Evolutionary conservation across 1,140 invertebrate genomes (phyloP), one percentile per base, ranked within the genome.

Genomic region (Yoshiicerus persimilis): DNA sequence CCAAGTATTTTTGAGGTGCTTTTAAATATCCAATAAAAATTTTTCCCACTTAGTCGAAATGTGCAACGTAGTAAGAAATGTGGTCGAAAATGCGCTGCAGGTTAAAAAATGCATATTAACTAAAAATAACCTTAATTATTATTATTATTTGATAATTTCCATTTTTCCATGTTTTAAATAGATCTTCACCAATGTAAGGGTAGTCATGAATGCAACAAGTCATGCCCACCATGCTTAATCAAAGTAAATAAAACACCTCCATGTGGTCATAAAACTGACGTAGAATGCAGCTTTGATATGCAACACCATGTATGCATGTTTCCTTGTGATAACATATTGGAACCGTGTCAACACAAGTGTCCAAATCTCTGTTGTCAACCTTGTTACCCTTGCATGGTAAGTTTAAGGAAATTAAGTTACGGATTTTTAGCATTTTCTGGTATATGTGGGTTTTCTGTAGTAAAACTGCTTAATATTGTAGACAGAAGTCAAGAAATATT

Each of bases 381-480:
- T 32, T 91, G 90, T 90, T 56, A 36, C 16, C 89, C 90, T 27
- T 91, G 90, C 66, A 13, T 88, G 32, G 89, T 90, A n/a, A n/a
- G n/a, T n/a, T n/a, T n/a, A n/a, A n/a, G n/a, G n/a, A n/a, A n/a
- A n/a, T n/a, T n/a, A n/a, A n/a, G n/a, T n/a, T n/a, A n/a, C n/a
- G n/a, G n/a, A n/a, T n/a, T n/a, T n/a, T n/a, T n/a, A n/a, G n/a
- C n/a, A n/a, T n/a, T n/a, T n/a, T n/a, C n/a, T n/a, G n/a, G n/a
- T n/a, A n/a, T n/a, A n/a, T n/a, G n/a, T n/a, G n/a, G n/a, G n/a
- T n/a, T n/a, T n/a, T n/a, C n/a, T n/a, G n/a, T n/a, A n/a, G n/a
- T n/a, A n/a, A n/a, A n/a, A n/a, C n/a, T n/a, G n/a, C n/a, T n/a
- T 87, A 84, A 4, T 66, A 38, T 87, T 25, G 23, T 84, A 90